Conservation (phyloP, 2,113 vertebrate species). For the Grantiella picta region DNA sequence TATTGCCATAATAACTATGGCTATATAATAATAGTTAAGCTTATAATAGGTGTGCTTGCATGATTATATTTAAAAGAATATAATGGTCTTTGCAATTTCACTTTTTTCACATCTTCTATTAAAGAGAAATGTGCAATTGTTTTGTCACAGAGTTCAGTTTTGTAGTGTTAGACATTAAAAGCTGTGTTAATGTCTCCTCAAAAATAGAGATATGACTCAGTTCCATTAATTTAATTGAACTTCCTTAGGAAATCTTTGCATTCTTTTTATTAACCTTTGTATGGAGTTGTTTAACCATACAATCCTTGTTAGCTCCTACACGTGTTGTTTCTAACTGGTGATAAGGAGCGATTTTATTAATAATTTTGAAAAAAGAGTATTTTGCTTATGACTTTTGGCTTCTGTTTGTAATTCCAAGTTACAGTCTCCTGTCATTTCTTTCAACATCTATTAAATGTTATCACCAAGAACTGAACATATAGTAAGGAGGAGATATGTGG, state of each 20-base stretch:
- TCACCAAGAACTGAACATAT: not conserved
- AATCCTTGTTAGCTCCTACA: not conserved
- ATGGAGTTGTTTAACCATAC: not conserved
- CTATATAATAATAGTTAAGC: not conserved
- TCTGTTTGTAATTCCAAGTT: not conserved
- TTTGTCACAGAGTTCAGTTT: not conserved
- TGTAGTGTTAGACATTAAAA: not conserved
- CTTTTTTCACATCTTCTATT: not conserved
- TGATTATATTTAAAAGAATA: not conserved
- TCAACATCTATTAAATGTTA: not conserved
- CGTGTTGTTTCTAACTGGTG: not conserved
- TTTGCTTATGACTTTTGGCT: not conserved
- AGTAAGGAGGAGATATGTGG: not conserved
- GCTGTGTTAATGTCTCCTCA: not conserved
- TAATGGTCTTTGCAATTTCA: not conserved
- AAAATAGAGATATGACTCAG: not conserved
- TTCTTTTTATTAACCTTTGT: not conserved
- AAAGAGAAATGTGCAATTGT: not conserved
- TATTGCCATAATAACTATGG: not conserved
- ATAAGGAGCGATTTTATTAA: not conserved
- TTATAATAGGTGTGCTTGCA: not conserved
- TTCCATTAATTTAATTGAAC: not conserved
- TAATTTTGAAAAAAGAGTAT: not conserved
- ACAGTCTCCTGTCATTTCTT: not conserved
- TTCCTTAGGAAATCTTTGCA: not conserved